A percentile compares a stretch with the other conserved stretches of the same genome.
Conservation (phyloP, 2,888 invertebrate genomes). For the Crioceris asparagi region DNA sequence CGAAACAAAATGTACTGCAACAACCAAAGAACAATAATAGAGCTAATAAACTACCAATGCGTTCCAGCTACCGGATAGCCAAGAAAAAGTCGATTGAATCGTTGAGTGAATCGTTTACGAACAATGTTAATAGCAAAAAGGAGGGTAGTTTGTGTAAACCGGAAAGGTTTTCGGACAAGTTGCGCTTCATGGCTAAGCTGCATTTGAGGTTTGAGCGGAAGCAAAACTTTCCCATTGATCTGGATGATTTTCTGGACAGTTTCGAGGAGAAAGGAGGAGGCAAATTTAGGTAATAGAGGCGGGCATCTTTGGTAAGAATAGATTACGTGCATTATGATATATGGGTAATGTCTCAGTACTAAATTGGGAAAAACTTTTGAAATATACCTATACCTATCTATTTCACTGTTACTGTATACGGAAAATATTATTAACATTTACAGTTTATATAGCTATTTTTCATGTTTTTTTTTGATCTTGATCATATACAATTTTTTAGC, state of each 20-base stretch:
- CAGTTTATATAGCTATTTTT: too few species aligned
- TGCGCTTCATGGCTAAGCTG: conserved; percentile 30
- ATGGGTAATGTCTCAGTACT: background rate
- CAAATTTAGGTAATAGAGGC: conserved; percentile 2
- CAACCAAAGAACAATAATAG: conserved; percentile 13
- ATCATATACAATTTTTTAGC: too few species aligned
- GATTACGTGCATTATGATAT: too few species aligned
- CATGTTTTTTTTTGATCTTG: too few species aligned
- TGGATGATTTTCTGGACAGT: conserved; percentile 8
- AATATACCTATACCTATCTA: too few species aligned
- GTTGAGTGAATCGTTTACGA: conserved; percentile 24
- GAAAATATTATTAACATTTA: too few species aligned
- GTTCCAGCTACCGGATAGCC: conserved; percentile 31
- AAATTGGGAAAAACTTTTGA: too few species aligned
- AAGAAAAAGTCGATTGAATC: conserved; percentile 30
- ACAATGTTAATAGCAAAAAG: conserved; percentile 19
- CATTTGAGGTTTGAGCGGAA: conserved; percentile 24
- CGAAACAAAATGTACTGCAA: background rate
- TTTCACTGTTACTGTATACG: too few species aligned
- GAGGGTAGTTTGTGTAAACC: conserved; percentile 7
- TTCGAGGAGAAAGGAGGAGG: conserved; percentile 1
- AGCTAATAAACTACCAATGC: conserved; percentile 21
- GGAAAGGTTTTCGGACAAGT: conserved; percentile 25
- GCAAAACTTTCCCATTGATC: conserved; percentile 6
- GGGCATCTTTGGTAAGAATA: too few species aligned